phyloP scores from a whole-genome alignment of 2,113 vertebrate species.

The Aldabrachelys gigantea region DNA sequence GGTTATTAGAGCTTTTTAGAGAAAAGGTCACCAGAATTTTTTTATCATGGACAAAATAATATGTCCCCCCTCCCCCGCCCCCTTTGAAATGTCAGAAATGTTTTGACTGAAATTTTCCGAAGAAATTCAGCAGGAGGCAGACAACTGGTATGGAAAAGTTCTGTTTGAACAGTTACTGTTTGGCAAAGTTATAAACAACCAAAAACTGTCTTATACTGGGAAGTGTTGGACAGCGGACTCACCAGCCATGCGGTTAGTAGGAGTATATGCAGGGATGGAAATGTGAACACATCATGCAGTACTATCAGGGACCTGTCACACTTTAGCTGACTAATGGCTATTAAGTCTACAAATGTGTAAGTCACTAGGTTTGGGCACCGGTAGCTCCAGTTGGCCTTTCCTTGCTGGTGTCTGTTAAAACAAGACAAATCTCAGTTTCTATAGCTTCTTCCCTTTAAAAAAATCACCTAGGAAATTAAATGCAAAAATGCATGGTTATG shows the following conservation, averaged over 20 bases:
- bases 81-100: conserved; percentile 3
- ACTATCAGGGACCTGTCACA: accelerated
- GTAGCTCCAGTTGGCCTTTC: accelerated
- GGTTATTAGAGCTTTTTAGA: too few relatives aligned
- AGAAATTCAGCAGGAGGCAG: background rate
- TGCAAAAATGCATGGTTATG: background rate
- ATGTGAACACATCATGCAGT: accelerated
- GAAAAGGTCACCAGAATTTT: too few relatives aligned
- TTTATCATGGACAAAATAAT: too few relatives aligned
- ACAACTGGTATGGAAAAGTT: background rate
- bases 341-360: accelerated
- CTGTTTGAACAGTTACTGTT: conserved; percentile 1
- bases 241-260: too few relatives aligned
- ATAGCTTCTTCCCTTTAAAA: background rate
- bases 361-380: background rate
- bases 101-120: conserved; percentile 40
- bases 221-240: accelerated
- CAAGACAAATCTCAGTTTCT: background rate
- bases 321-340: accelerated
- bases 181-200: background rate
- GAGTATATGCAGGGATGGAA: background rate
- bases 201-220: background rate
- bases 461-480: background rate
- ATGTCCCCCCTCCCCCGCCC: too few relatives aligned
- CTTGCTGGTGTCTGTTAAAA: background rate